Evolutionary conservation across 2,888 invertebrate genomes (phyloP).

Genomic region (Malthinus flaveolus): DNA sequence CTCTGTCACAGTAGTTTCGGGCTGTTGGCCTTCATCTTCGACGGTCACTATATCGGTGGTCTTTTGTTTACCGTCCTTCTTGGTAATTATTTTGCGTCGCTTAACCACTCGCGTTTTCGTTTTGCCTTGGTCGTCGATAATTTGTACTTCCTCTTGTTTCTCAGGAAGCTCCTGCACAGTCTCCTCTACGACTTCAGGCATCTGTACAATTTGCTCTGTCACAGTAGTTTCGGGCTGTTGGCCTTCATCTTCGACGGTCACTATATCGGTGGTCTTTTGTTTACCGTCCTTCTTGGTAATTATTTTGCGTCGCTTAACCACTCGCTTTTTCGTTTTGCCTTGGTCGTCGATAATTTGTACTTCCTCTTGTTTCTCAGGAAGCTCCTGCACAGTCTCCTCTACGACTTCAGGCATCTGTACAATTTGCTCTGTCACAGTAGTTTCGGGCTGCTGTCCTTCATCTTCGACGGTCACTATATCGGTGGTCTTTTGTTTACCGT

Average conservation of each 20-base stretch:
- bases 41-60: conserved; percentile 44
- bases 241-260: conserved; percentile 41
- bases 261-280: conserved; percentile 47
- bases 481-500: conserved; percentile 40
- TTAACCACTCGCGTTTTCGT: conserved; percentile 38
- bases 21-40: conserved; percentile 40
- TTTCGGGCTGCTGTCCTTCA: conserved; percentile 49
- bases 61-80: conserved; percentile 48
- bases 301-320: conserved; percentile 45
- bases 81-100: conserved; percentile 47
- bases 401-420: conserved; percentile 30
- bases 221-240: conserved; percentile 41
- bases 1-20: conserved; percentile 39
- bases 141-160: conserved; percentile 4
- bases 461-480: conserved; percentile 45
- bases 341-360: conserved; percentile 37
- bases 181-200: conserved; percentile 38
- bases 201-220: conserved; percentile 34
- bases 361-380: conserved; percentile 41
- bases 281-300: conserved; percentile 41
- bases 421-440: conserved; percentile 44
- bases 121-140: conserved; percentile 26
- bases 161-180: conserved; percentile 39
- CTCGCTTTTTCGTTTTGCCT: conserved; percentile 39
- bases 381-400: conserved; percentile 44